These are phyloP conservation scores for Neoascia interrupta DNA, from an alignment of 2,888 invertebrate genomes.

Conservation along the genomic window DNA sequence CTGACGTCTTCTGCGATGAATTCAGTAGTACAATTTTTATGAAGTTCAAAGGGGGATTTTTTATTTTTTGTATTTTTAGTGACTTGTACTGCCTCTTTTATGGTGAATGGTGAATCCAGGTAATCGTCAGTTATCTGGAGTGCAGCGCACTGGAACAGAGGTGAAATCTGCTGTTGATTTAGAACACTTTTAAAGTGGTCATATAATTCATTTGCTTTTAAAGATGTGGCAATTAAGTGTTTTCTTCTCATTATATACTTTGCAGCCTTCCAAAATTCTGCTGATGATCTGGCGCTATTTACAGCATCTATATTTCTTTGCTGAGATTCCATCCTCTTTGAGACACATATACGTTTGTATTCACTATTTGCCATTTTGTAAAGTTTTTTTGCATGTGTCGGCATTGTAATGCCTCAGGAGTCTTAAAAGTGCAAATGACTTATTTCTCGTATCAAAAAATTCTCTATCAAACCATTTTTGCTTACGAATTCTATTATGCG, in stretches of 20 bases:
- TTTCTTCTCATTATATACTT: background rate
- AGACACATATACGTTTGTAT: background rate
- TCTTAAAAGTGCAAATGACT: too few species aligned
- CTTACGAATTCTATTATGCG: too few species aligned
- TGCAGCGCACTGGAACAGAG: background rate
- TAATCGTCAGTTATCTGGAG: too few species aligned
- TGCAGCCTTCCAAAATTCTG: background rate
- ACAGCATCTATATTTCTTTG: background rate
- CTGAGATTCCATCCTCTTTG: background rate
- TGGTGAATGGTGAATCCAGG: too few species aligned
- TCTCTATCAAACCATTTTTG: too few species aligned
- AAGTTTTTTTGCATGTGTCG: background rate
- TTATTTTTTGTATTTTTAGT: too few species aligned
- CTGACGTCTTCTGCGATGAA: too few species aligned
- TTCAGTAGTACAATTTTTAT: too few species aligned
- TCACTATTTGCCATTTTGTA: background rate
- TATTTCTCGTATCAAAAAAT: too few species aligned
- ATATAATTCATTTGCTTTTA: background rate
- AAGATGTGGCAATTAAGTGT: background rate
- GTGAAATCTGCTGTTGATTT: background rate
- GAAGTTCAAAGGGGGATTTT: too few species aligned
- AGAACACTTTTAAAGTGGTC: background rate
- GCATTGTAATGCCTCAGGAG: too few species aligned
- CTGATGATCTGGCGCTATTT: background rate
- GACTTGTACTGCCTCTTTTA: too few species aligned